Percentiles rank a stretch among this genome's conserved stretches.
phyloP scores from a whole-genome alignment of 2,888 invertebrate genomes.

The Xanthorhoe designata region DNA sequence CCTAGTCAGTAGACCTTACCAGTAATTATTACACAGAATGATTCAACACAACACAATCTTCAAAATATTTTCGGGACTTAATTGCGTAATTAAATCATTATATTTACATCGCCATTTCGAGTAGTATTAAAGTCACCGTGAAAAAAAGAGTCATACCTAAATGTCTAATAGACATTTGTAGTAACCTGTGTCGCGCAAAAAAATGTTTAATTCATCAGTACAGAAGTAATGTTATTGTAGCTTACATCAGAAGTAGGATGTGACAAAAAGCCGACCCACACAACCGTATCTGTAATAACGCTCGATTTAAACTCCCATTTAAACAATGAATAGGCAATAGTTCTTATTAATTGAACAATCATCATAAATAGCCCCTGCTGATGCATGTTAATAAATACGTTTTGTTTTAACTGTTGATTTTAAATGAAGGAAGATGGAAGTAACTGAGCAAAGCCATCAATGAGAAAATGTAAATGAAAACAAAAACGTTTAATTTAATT shows the following conservation, averaged over 20 bases:
- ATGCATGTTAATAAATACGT: neutral
- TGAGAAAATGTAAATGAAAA: neutral
- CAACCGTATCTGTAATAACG: constrained; percentile 44
- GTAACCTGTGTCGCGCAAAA: no score
- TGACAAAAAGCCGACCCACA: constrained; percentile 31
- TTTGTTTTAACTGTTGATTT: neutral
- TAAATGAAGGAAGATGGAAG: neutral
- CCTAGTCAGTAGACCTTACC: no score
- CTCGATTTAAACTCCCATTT: constrained; percentile 51
- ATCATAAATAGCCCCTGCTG: constrained; percentile 17
- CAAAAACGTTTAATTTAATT: neutral
- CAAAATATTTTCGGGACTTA: no score
- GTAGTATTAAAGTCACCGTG: no score
- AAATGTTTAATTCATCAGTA: neutral
- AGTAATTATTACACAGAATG: no score
- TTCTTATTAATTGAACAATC: constrained; percentile 59
- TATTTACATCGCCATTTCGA: no score
- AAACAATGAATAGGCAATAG: constrained; percentile 55
- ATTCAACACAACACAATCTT: no score
- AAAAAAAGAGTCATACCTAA: no score
- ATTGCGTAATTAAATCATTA: no score
- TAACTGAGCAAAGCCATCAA: no score
- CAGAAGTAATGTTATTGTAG: neutral
- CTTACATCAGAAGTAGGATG: constrained; percentile 17
- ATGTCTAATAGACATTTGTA: no score